Percentiles rank a stretch among this genome's conserved stretches.
Conservation (phyloP, 2,113 vertebrate genomes). For the Tachysurus fulvidraco region DNA sequence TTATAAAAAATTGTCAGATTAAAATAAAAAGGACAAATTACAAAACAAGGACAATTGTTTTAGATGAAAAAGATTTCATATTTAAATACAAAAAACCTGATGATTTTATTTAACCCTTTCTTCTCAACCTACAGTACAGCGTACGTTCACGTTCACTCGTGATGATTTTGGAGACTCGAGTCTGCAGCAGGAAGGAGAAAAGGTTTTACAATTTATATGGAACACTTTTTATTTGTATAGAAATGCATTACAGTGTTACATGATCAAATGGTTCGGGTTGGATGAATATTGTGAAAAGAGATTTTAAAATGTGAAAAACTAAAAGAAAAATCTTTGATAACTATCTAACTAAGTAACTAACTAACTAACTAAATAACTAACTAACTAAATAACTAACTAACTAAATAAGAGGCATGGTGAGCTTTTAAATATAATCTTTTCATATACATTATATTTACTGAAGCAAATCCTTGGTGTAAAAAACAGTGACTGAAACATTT, state of each 20-base stretch:
- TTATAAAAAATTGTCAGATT: constrained; percentile 3
- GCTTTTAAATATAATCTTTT: neutral
- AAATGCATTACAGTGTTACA: neutral
- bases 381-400: too few relatives aligned
- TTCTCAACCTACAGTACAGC: neutral
- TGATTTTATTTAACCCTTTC: neutral
- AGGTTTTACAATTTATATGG: neutral
- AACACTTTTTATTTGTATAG: neutral
- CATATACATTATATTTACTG: neutral
- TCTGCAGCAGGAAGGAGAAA: neutral
- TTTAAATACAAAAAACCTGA: neutral
- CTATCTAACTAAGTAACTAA: neutral
- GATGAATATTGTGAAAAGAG: neutral
- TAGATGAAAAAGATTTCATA: neutral
- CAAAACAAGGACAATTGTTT: neutral
- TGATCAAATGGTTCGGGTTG: neutral
- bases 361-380: neutral
- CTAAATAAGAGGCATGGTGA: neutral
- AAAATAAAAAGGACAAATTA: neutral
- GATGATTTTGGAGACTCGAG: neutral
- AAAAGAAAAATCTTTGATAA: too few relatives aligned
- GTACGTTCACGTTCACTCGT: neutral
- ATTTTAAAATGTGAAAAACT: neutral
- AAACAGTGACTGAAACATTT: neutral
- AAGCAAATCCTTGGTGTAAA: neutral